Percentiles rank a stretch among this genome's conserved stretches.
These are phyloP conservation scores for Epinephelus lanceolatus DNA, from an alignment of 2,113 vertebrate genomes.

Conservation along the genomic window DNA sequence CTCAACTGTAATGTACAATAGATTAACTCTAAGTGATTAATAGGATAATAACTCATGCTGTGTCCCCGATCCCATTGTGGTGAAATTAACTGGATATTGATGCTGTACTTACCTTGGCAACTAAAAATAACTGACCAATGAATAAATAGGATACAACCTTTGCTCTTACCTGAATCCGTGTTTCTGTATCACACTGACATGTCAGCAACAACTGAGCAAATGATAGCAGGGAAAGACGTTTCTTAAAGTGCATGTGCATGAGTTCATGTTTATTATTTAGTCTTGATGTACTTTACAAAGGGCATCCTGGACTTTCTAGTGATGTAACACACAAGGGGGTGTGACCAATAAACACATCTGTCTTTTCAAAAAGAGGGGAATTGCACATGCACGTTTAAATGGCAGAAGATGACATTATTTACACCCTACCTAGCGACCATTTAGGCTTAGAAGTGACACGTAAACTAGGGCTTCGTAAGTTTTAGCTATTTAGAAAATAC, in stretches of 20 bases:
- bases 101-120: constrained; percentile 22
- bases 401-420: no score
- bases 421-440: no score
- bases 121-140: constrained; percentile 43
- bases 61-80: neutral
- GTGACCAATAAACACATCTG: no score
- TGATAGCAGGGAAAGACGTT: neutral
- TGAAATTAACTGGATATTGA: constrained; percentile 25
- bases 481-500: no score
- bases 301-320: no score
- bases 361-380: no score
- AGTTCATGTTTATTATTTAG: no score
- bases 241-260: neutral
- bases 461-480: no score
- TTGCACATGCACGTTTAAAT: no score
- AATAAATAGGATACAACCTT: constrained; percentile 53
- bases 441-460: no score
- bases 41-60: neutral
- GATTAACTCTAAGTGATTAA: constrained; percentile 1
- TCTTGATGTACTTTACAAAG: no score
- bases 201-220: neutral
- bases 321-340: no score
- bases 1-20: neutral
- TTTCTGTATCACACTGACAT: neutral
- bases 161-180: constrained; percentile 3